Base-by-base conservation (phyloP, 2,113 vertebrate species). In the Numenius arquata region DNA sequence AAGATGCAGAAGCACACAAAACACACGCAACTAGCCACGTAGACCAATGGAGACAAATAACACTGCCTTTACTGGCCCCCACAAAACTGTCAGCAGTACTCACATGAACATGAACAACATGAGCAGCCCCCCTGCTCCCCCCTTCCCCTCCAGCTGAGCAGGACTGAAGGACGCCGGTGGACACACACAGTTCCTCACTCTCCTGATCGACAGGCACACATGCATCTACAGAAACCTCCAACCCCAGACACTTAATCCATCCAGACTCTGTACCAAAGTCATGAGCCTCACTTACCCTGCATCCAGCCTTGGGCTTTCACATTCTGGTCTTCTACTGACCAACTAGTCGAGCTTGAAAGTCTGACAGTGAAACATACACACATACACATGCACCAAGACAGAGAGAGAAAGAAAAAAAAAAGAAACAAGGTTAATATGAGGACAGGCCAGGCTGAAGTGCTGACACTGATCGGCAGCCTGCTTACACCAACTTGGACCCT, bases 41-140 rank as follows among this genome's bases (percentile, higher is more conserved):
- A 53, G 41, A 92, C 58, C 15, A 59, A 11, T 6, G 43, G 0
- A 0, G 38, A 25, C 26, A 55, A 40, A 59, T 15, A 68, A 20
- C 21, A 41, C 29, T 38, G 43, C 25, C 38, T 81, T 76, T 65
- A 21, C 32, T 58, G 48, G 17, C 15, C 7, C 45, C 6, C 22
- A 56, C 36, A 83, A 38, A 94, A n/a, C 8, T 27, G 50, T 10
- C 29, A 70, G 65, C 32, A 56, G 15, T 7, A 53, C 13, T 48
- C 27, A 25, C 8, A 4, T 29, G 52, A 63, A 63, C 23, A 55
- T 2, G 12, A n/a, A 25, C 27, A 71, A 50, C 36, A 23, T 4
- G 7, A 78, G 36, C 48, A 71, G 56, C 20, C 40, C 11, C 8
- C 30, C 7, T 38, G 8, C 27, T 43, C 12, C 11, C 18, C 13